These are phyloP conservation scores for Falco rusticolus DNA, from an alignment of 2,797 vertebrate genomes.

Conservation along the genomic window DNA sequence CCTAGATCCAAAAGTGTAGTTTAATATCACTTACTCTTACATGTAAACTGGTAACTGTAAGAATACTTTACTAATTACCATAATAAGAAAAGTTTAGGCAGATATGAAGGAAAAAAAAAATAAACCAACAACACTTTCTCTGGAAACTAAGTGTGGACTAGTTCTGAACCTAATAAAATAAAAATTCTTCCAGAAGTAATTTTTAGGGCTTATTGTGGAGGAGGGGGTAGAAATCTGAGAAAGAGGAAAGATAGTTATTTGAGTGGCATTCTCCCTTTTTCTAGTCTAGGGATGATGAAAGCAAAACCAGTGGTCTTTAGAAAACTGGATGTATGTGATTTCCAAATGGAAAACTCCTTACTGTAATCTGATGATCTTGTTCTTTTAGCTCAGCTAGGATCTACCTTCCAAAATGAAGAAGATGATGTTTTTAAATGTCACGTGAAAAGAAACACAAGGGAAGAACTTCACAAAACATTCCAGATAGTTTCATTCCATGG, in stretches of 20 bases:
- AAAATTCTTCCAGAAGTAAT: not conserved
- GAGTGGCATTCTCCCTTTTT: not conserved
- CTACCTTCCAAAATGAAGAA: not conserved
- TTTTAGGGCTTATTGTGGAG: not conserved
- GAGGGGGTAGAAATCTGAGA: accelerated
- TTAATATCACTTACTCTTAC: not conserved
- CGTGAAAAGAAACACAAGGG: not conserved
- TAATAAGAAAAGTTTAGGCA: not conserved
- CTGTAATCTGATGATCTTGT: not conserved
- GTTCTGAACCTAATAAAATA: not conserved
- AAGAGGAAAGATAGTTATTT: not conserved
- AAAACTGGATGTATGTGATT: not conserved
- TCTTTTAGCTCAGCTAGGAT: not conserved
- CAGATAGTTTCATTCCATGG: not conserved
- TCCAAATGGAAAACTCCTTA: not conserved
- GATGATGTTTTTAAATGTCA: not conserved
- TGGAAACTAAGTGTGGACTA: not conserved
- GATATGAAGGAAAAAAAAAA: not conserved
- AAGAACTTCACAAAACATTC: not conserved
- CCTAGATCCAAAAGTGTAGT: not conserved
- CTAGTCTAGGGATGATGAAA: not conserved
- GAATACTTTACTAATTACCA: not conserved
- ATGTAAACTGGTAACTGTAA: not conserved
- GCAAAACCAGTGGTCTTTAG: not conserved
- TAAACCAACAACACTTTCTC: not conserved